A percentile compares a stretch with the other conserved stretches of the same genome.
These are phyloP conservation scores for Silurus meridionalis DNA, from an alignment of 2,113 vertebrate genomes.

Conservation along the genomic window DNA sequence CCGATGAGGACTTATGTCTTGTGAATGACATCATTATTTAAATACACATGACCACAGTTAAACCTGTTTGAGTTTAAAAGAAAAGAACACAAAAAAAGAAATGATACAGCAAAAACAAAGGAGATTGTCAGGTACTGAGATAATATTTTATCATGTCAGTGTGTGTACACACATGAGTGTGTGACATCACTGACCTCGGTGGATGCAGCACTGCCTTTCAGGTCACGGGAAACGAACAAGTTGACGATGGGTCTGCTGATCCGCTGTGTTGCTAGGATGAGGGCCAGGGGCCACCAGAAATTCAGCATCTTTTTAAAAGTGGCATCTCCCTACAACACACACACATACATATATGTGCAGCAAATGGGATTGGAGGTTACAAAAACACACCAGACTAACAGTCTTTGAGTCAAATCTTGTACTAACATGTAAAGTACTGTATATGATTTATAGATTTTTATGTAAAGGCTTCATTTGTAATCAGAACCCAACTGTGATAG, in stretches of 20 bases:
- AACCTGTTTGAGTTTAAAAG: neutral
- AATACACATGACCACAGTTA: neutral
- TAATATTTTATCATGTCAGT: too few species aligned
- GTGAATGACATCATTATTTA: neutral
- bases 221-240: conserved; percentile 95
- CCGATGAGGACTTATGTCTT: neutral
- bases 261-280: conserved; percentile 93
- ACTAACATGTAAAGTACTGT: neutral
- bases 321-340: conserved; percentile 83
- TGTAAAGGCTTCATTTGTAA: neutral
- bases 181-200: conserved; percentile 53
- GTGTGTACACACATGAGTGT: neutral
- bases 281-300: conserved; percentile 98
- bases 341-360: conserved; percentile 25
- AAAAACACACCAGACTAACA: neutral
- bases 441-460: too few species aligned
- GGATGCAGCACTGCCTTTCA: conserved; percentile 79
- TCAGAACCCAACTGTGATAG: neutral
- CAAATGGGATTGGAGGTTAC: neutral
- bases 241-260: conserved; percentile 98
- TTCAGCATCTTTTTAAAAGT: conserved; percentile 96
- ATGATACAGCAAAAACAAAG: neutral
- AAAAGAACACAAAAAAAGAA: neutral
- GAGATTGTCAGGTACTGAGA: neutral
- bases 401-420: neutral